These are phyloP conservation scores for Gallinago paraguaiae DNA, from an alignment of 2,113 vertebrate genomes.

Conservation along the genomic window DNA sequence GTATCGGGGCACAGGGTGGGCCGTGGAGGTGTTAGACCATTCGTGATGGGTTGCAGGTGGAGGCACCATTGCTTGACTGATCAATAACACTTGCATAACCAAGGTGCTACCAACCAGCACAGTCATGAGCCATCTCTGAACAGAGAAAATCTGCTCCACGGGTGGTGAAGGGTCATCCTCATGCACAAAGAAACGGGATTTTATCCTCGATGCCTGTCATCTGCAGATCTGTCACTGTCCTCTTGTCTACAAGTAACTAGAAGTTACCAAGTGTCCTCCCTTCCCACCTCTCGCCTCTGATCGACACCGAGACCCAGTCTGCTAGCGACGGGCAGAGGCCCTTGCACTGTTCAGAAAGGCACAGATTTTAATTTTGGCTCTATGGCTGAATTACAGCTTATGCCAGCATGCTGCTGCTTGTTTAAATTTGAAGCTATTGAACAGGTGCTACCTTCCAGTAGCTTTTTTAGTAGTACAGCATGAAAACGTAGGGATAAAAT, in stretches of 20 bases:
- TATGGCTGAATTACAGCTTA: background rate
- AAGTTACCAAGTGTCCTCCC: background rate
- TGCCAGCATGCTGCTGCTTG: background rate
- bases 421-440: background rate
- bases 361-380: background rate
- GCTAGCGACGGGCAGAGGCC: background rate
- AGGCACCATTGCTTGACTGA: fast-evolving
- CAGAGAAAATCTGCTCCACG: background rate
- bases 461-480: background rate
- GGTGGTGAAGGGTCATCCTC: background rate
- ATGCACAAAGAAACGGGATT: background rate
- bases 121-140: fast-evolving
- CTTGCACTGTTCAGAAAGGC: background rate
- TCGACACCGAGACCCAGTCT: background rate
- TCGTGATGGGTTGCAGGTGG: background rate
- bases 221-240: background rate
- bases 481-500: background rate
- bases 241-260: background rate
- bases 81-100: fast-evolving
- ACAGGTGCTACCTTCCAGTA: background rate
- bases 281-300: background rate
- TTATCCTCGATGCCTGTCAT: background rate
- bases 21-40: fast-evolving
- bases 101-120: fast-evolving
- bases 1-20: background rate